A percentile compares a stretch with the other conserved stretches of the same genome.
phyloP scores from a whole-genome alignment of 2,797 vertebrate genomes.

The Champsocephalus esox region DNA sequence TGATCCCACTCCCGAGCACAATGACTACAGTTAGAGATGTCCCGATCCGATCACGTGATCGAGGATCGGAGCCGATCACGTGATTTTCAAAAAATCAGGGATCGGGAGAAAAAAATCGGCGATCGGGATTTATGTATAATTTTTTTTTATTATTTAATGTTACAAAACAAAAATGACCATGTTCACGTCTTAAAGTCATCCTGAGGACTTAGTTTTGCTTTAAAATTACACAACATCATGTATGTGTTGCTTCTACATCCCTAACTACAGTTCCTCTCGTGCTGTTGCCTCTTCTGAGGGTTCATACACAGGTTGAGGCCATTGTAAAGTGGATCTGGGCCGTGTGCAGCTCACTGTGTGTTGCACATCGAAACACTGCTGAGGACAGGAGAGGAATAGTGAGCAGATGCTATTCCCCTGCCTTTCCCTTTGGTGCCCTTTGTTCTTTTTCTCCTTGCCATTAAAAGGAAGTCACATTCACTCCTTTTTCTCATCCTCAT shows the following conservation, averaged over 20 bases:
- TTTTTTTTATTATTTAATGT: no score
- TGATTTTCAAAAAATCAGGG: no score
- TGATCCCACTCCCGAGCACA: neutral
- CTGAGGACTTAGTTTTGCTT: no score
- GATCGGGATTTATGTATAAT: no score
- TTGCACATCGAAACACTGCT: conserved; percentile 41
- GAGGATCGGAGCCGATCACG: no score
- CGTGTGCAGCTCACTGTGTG: conserved; percentile 21
- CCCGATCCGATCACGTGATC: no score
- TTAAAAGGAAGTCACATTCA: conserved; percentile 66
- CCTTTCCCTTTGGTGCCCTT: conserved; percentile 53
- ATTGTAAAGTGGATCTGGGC: conserved; percentile 37
- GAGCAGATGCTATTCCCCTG: conserved; percentile 70
- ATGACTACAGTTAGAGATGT: neutral
- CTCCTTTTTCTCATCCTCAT: conserved; percentile 51
- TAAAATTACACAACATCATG: no score
- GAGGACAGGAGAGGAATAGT: conserved; percentile 76
- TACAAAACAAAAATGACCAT: no score
- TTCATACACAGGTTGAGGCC: conserved; percentile 34
- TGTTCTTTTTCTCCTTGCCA: conserved; percentile 43
- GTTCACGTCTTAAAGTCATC: no score
- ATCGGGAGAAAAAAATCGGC: no score
- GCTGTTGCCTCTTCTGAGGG: conserved; percentile 27
- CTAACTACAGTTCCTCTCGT: neutral
- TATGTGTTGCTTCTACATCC: no score